Base-by-base conservation (phyloP, 2,113 vertebrate genomes). In the Pedetes capensis region DNA sequence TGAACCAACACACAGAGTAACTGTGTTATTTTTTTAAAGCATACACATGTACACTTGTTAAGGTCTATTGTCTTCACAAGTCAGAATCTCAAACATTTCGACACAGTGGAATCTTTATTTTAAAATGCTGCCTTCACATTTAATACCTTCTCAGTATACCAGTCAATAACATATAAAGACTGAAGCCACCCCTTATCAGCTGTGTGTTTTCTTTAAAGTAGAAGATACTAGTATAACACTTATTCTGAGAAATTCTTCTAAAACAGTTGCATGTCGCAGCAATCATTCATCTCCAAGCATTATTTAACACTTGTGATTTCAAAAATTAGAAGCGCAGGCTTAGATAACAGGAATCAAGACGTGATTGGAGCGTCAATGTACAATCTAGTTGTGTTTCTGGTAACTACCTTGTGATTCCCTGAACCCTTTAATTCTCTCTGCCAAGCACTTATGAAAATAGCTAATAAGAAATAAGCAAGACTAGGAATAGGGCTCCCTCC, bases 401-500 rank as follows among this genome's bases (percentile, higher is more conserved):
- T 57, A 79, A 82, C 76, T 42, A 69, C 47, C 29, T 37, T 88
- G 29, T n/a, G 57, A 51, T 64, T 87, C 10, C 74, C 63, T 32
- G 57, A n/a, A 34, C 47, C 25, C 13, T 74, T 68, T 59, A 85
- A 82, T 49, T 79, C n/a, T 76, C 29, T 32, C 59, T 49, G 51
- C 66, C 49, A 93, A 68, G 27, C 9, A 5, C 0, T 6, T 27
- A 44, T 47, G 51, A 82, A 69, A 47, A 64, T 5, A 78, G 71
- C n/a, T 61, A 74, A 22, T 75, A 18, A 71, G 42, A 88, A 87
- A 29, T 27, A 71, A 90, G 59, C 18, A 93, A 83, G 32, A 47
- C 61, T 63, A 55, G 71, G 83, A 80, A 81, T 8, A 34, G 75
- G 89, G 95, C 96, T 59, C 96, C 95, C 95, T 91, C 96, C 3